phyloP scores from a whole-genome alignment of 1,140 invertebrate genomes.

The Panagrolaimus sp. region DNA sequence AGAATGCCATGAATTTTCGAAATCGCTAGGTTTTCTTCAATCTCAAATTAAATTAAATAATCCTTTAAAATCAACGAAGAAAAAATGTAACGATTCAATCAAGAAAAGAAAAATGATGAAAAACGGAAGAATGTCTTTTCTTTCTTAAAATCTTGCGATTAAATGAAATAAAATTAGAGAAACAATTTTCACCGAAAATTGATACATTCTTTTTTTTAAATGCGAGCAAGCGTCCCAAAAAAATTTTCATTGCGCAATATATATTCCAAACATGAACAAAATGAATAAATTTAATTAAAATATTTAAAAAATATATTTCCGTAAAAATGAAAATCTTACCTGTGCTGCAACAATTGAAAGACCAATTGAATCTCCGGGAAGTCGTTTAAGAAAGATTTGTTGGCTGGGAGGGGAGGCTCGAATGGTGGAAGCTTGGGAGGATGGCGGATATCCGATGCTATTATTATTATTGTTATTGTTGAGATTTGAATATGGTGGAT shows the following conservation, averaged over 20 bases:
- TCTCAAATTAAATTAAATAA: background rate
- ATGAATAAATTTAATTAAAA: background rate
- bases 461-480: slow-evolving; percentile 14
- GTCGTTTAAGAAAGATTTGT: slow-evolving; percentile 24
- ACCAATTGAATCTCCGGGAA: slow-evolving; percentile 44
- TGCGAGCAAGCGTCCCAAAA: background rate
- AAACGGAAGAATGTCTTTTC: too few species aligned
- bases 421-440: too few species aligned
- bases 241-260: background rate
- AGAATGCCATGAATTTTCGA: background rate
- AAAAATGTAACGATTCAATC: background rate
- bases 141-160: background rate
- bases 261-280: background rate
- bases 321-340: slow-evolving; percentile 26
- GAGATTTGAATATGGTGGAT: slow-evolving; percentile 4
- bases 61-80: too few species aligned
- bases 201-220: background rate
- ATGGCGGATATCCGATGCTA: slow-evolving; percentile 7
- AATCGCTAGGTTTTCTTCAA: background rate
- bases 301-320: too few species aligned
- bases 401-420: background rate
- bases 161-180: background rate
- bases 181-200: background rate
- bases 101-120: too few species aligned
- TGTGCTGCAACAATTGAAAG: slow-evolving; percentile 57